These are phyloP conservation scores for Dipodomys merriami DNA, from an alignment of 2,113 vertebrate species.

Conservation along the genomic window DNA sequence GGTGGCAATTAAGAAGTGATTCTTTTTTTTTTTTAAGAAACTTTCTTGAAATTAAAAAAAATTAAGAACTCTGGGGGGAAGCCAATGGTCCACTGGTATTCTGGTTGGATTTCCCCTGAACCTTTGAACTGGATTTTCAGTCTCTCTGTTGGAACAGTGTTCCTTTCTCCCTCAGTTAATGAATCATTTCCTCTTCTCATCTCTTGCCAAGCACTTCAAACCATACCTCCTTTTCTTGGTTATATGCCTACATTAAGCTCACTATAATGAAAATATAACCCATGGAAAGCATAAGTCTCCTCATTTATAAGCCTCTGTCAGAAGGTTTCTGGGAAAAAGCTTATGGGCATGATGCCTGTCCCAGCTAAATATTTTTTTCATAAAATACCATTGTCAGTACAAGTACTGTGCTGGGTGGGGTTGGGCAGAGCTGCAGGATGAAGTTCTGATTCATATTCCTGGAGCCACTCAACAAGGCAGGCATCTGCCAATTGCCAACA, in stretches of 20 bases:
- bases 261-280: slow-evolving; percentile 12
- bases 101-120: background rate
- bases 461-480: background rate
- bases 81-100: no score
- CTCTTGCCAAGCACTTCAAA: slow-evolving; percentile 58
- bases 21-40: background rate
- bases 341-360: background rate
- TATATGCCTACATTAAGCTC: background rate
- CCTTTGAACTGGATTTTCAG: background rate
- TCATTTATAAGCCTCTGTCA: background rate
- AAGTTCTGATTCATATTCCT: background rate
- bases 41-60: background rate
- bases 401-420: no score
- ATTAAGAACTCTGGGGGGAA: background rate
- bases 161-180: background rate
- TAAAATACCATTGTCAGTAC: background rate
- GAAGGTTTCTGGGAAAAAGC: background rate
- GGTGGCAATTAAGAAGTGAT: background rate
- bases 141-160: background rate
- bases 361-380: background rate
- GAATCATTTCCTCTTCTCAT: slow-evolving; percentile 82
- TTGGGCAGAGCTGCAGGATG: rapidly evolving
- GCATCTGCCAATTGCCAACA: background rate
- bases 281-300: slow-evolving; percentile 6
- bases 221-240: background rate